Conservation (phyloP, 2,113 vertebrate genomes). For the Eurystomus gularis region DNA sequence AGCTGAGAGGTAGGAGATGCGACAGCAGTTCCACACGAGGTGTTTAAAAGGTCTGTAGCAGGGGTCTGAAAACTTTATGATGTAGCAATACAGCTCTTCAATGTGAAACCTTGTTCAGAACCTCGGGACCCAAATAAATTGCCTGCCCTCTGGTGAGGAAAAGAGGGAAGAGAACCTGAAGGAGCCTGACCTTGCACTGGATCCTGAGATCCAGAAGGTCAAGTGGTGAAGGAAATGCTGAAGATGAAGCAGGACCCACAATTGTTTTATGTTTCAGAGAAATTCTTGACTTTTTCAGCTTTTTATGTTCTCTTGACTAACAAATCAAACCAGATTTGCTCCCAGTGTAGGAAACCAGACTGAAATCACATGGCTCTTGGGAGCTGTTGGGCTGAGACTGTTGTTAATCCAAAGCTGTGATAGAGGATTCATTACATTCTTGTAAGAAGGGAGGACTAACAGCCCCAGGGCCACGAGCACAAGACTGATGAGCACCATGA, state of each 20-base stretch:
- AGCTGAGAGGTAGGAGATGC: background rate
- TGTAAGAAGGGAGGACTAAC: background rate
- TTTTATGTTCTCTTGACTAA: background rate
- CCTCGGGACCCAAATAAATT: background rate
- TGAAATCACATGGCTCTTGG: background rate
- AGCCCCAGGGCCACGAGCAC: background rate
- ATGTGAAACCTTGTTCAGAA: background rate
- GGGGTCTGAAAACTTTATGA: background rate
- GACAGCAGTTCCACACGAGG: background rate
- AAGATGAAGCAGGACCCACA: background rate
- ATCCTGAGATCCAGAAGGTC: background rate
- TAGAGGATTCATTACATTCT: background rate
- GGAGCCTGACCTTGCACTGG: background rate
- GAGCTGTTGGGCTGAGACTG: background rate
- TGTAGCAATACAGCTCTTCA: background rate
- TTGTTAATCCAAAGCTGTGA: background rate
- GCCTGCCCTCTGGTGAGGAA: slow-evolving; percentile 4
- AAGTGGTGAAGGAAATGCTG: background rate
- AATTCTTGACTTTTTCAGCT: background rate
- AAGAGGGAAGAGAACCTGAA: background rate
- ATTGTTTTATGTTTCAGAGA: background rate
- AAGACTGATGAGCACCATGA: background rate
- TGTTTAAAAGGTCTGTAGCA: background rate
- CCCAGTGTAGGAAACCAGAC: background rate
- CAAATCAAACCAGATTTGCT: background rate